These are phyloP conservation scores for Diorhabda elongata DNA, from an alignment of 1,140 invertebrate genomes.

Conservation along the genomic window DNA sequence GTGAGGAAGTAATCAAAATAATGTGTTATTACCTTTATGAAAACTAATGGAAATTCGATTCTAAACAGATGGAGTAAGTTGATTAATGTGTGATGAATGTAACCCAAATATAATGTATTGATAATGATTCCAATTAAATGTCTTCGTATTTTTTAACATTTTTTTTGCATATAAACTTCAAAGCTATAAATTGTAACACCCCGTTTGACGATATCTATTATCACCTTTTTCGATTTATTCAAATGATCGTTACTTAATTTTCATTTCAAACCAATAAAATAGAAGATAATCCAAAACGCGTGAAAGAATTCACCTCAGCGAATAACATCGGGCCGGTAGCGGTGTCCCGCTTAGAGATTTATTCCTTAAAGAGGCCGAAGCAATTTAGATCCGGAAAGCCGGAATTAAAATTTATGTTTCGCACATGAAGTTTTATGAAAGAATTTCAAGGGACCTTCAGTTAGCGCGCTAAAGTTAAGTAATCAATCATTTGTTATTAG, in stretches of 20 bases:
- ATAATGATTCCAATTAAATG: too few relatives aligned
- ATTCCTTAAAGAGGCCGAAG: not conserved
- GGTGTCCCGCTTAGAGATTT: not conserved
- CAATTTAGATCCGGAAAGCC: slow-evolving; percentile 1
- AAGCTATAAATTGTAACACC: too few relatives aligned
- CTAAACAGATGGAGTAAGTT: too few relatives aligned
- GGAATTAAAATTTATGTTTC: slow-evolving; percentile 3
- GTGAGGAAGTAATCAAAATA: too few relatives aligned
- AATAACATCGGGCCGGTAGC: not conserved
- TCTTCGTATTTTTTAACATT: too few relatives aligned
- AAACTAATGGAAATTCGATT: too few relatives aligned
- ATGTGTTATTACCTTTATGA: too few relatives aligned
- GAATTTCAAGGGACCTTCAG: slow-evolving; percentile 15
- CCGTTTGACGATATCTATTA: too few relatives aligned
- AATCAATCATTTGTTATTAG: slow-evolving; percentile 30
- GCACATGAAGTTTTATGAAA: slow-evolving; percentile 6
- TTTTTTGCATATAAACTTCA: too few relatives aligned
- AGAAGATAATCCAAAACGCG: not conserved
- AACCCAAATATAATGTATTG: too few relatives aligned
- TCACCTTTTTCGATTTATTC: not conserved
- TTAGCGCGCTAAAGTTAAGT: slow-evolving; percentile 21
- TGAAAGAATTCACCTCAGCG: not conserved
- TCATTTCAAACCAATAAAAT: not conserved
- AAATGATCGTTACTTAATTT: not conserved
- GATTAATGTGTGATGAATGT: too few relatives aligned